Base-by-base conservation (phyloP, 2,888 invertebrate species). In the Arge pagana region DNA sequence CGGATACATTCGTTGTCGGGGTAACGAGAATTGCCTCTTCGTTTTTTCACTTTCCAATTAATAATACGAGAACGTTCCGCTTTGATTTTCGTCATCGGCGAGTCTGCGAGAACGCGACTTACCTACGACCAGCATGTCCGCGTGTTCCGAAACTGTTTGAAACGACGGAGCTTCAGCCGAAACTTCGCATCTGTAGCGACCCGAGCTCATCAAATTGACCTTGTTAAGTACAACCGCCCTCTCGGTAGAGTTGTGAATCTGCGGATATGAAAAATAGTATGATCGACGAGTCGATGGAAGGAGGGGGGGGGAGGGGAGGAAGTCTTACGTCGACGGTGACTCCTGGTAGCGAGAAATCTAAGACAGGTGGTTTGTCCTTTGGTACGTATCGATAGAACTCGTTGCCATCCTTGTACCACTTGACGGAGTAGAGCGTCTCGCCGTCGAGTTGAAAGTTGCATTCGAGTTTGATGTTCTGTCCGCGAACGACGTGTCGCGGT, bases 141-240 rank as follows among this genome's bases (percentile, higher is more conserved):
- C 83, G 66, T 83, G 83, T 67, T 85, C 85, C 37, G 82, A 82
- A 61, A 87, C 85, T 49, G 86, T 87, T 72, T 85, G 83, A 72
- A 87, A 87, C 57, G 82, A 83, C 39, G 87, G 87, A 39, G 86
- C 86, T 70, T 87, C 86, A 31, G 85, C 86, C 50, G 86, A 86
- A 60, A 87, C 86, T 71, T 87, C 86, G 71, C 87, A 87, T 57
- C 85, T 81, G 76, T 86, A 87, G 54, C 83, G 76, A 43, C 87
- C 87, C 36, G 83, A 80, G 57, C 85, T 82, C 60, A 82, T 78
- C 53, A 86, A 79, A 70, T 85, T 84, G 64, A 88, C 85, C 59
- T 82, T 81, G 65, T 81, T 81, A 63, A 88, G 76, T 59, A 83
- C 82, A 54, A 88, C 86, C 61, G 82, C 80, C 61, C 80, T 83